A percentile compares a stretch with the other conserved stretches of the same genome.
These are phyloP conservation scores for Vespertilio murinus DNA, from an alignment of 2,797 vertebrate genomes.

Conservation along the genomic window DNA sequence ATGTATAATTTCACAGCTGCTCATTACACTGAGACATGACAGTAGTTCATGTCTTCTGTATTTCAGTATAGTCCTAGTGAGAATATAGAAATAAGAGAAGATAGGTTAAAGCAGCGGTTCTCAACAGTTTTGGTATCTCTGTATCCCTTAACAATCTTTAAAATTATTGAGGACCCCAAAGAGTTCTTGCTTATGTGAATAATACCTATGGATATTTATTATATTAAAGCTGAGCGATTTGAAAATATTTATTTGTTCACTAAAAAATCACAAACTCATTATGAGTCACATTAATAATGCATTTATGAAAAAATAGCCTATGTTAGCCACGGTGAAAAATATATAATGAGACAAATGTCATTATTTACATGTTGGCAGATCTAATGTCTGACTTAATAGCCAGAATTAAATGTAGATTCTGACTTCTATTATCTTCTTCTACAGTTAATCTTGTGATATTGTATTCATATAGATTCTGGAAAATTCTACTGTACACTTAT, in stretches of 20 bases:
- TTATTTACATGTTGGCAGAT: conserved; percentile 16
- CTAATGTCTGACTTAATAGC: neutral
- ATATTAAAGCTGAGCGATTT: neutral
- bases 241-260: neutral
- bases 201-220: neutral
- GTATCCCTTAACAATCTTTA: neutral
- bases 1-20: neutral
- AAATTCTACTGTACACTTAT: neutral
- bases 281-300: neutral
- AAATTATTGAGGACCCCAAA: neutral
- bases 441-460: neutral
- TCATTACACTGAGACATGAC: neutral
- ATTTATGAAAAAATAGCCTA: neutral
- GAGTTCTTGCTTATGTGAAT: neutral
- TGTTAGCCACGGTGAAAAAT: conserved; percentile 11
- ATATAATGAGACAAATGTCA: neutral
- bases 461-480: neutral
- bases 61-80: neutral
- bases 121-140: neutral
- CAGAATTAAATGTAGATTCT: conserved; percentile 43
- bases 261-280: neutral
- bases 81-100: neutral
- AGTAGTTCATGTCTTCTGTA: neutral
- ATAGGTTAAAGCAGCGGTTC: neutral
- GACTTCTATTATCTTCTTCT: neutral